Base-by-base conservation (phyloP, 2,797 vertebrate species). In the Erethizon dorsatum region DNA sequence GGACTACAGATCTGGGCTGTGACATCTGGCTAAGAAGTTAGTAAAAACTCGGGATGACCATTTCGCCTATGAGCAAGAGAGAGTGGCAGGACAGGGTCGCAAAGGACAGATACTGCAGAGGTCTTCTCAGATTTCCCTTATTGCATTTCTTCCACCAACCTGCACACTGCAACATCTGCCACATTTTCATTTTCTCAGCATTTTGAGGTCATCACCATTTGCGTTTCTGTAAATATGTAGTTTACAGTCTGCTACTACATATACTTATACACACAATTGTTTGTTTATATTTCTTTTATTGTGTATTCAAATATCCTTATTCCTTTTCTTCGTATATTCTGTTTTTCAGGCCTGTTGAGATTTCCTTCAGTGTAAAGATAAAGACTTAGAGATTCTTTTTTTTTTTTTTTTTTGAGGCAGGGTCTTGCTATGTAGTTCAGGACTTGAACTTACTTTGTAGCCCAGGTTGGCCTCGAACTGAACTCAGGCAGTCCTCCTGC, bases 191-290 rank as follows among this genome's bases (percentile, higher is more conserved):
- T 83, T 77, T 77, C 17, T 65, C 56, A 59, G 52, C 57, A 12
- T 87, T 87, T 96, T 82, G 45, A 67, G 73, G 31, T 6, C 50
- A n/a, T 96, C 56, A 73, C 20, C 50, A 20, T 73, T 83, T 94
- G 6, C 17, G 65, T 18, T 2, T 83, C n/a, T 56, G 5, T 84
- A 71, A 88, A 88, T 65, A 18, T 12, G 65, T 65, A 15, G 18
- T 45, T 87, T 33, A 86, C 2, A 73, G 59, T 83, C 59, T 57
- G 28, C 80, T 86, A 12, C 18, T 10, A 11, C n/a, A 22, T 41
- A 41, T 17, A n/a, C 15, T 33, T 41, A 5, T 41, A 37, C 10
- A 24, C 37, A 24, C 37, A 73, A 73, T 41, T 73, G 69, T 65
- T 65, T 65, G 31, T 67, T 67, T n/a, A 18, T 47, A 45, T 26